phyloP scores from a whole-genome alignment of 2,888 invertebrate species.

The Tridacna crocea region DNA sequence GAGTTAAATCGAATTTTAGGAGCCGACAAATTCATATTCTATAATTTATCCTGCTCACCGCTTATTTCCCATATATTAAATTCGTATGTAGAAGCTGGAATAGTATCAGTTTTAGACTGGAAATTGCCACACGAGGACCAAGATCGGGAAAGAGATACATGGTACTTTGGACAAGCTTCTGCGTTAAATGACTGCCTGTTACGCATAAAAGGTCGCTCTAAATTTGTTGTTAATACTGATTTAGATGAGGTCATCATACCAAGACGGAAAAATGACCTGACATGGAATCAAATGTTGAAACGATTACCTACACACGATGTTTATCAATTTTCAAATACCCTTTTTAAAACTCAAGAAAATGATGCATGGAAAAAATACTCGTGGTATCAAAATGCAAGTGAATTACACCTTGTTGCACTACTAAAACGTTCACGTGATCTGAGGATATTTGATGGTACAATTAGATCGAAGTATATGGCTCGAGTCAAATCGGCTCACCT shows the following conservation, averaged over 20 bases:
- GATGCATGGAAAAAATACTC: background rate
- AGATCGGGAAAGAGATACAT: conserved; percentile 65
- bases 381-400: conserved; percentile 44
- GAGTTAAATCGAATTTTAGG: conserved; percentile 80
- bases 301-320: conserved; percentile 1
- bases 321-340: conserved; percentile 67
- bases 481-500: conserved; percentile 59
- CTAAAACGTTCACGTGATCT: conserved; percentile 64
- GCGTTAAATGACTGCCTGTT: conserved; percentile 82
- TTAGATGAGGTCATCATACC: conserved; percentile 83
- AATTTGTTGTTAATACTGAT: conserved; percentile 79
- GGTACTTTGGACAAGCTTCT: conserved; percentile 81
- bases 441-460: conserved; percentile 47
- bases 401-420: conserved; percentile 67
- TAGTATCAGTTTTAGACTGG: conserved; percentile 77
- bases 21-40: conserved; percentile 78
- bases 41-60: conserved; percentile 57
- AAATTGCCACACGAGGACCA: conserved; percentile 65
- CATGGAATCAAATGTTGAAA: conserved; percentile 55
- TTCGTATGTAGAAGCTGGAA: conserved; percentile 68
- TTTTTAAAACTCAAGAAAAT: conserved; percentile 74
- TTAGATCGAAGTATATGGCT: conserved; percentile 72
- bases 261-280: conserved; percentile 31
- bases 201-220: conserved; percentile 67
- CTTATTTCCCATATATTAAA: conserved; percentile 62